Base-by-base conservation (phyloP, 1,140 invertebrate species). In the Procambarus clarkii region DNA sequence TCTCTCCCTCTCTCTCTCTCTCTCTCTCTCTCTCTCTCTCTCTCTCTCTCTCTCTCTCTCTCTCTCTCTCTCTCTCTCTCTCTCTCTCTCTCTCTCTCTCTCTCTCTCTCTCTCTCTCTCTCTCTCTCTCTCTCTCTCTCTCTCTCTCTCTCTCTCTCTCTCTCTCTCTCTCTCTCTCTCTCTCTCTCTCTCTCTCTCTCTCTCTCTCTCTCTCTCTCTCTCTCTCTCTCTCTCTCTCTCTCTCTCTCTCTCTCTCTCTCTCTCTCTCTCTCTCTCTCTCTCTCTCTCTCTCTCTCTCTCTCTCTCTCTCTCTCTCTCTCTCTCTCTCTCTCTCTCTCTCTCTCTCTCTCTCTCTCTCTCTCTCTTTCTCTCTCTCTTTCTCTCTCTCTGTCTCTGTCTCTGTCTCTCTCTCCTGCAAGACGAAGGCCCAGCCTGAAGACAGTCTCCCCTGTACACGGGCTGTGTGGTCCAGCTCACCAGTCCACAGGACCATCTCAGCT, bases 41-140 rank as follows among this genome's bases (percentile, higher is more conserved):
- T 69, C 64, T 1, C 64, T 69, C 64, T 1, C 64, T 69, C 64
- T 69, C 64, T 69, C 64, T 69, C 64, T 69, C 64, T 69, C 64
- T 69, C 64, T 69, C 64, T 69, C 64, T 69, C 64, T 69, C 64
- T 69, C 64, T 69, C 64, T 69, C 64, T 69, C 64, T 69, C 64
- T 69, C 64, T 69, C 64, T 69, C 64, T 69, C 64, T 69, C 64
- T 69, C 64, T 69, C 64, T 69, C 64, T 69, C 64, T 69, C n/a
- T 34, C 34, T 34, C 1, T 34, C 34, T n/a, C 64, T 69, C 64
- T 69, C 1, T 69, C 64, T 1, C 64, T 69, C 64, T 1, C 64
- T 69, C 64, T 69, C 64, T 69, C 64, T 69, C 64, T 69, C 64
- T 69, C 64, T 69, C 64, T 69, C 64, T 69, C 64, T 69, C 64